phyloP scores from a whole-genome alignment of 2,113 vertebrate genomes.

The Misgurnus mizolepis region DNA sequence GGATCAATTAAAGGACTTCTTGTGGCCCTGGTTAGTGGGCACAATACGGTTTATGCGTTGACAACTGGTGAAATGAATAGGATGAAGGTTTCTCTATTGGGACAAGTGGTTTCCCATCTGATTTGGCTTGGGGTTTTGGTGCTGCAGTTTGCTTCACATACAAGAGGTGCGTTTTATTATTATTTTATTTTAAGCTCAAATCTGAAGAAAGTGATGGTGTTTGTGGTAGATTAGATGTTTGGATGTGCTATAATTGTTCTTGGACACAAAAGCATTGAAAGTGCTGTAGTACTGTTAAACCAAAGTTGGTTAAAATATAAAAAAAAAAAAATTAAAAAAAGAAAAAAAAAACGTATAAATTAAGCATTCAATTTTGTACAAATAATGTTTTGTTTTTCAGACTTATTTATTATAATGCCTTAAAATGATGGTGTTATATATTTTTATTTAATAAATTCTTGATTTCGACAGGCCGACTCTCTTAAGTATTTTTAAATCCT shows the following conservation, averaged over 20 bases:
- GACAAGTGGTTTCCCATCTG: not conserved
- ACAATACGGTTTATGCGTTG: not conserved
- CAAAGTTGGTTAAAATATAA: too few relatives aligned
- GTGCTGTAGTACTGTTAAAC: too few relatives aligned
- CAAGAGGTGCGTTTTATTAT: slow-evolving; percentile 15
- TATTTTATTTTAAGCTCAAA: not conserved
- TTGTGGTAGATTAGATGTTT: not conserved
- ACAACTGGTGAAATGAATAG: not conserved
- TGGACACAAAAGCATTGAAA: too few relatives aligned
- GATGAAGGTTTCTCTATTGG: not conserved
- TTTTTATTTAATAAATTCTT: too few relatives aligned
- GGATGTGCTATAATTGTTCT: not conserved
- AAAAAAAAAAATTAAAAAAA: too few relatives aligned
- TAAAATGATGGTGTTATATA: not conserved
- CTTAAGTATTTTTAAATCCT: too few relatives aligned
- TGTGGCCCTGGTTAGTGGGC: not conserved
- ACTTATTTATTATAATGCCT: not conserved
- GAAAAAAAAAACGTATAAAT: too few relatives aligned
- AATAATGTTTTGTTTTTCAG: not conserved
- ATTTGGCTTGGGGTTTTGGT: slow-evolving; percentile 32
- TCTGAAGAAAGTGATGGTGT: too few relatives aligned
- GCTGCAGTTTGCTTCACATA: slow-evolving; percentile 18
- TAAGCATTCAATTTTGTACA: too few relatives aligned
- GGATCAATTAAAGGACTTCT: not conserved
- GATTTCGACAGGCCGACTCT: too few relatives aligned